Conservation (phyloP, 2,113 vertebrate species). For the Saccopteryx leptura region DNA sequence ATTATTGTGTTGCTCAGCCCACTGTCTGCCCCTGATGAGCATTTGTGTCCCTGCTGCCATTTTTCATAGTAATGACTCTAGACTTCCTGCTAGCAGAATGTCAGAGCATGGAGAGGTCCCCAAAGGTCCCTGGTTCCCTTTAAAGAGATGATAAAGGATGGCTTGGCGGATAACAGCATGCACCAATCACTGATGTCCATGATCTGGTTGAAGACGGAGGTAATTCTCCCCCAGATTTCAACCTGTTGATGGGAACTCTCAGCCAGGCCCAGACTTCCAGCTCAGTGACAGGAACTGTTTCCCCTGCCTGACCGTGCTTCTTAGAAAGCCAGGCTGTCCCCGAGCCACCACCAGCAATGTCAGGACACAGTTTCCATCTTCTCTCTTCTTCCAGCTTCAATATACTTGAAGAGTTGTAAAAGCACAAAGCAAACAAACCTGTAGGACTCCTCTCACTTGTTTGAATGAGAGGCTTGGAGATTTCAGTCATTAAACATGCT, state of each 20-base stretch:
- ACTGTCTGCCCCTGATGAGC: conserved; percentile 27
- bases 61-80: conserved; percentile 70
- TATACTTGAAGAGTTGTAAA: conserved; percentile 46
- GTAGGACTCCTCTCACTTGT: not conserved
- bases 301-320: not conserved
- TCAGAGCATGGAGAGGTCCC: conserved; percentile 57
- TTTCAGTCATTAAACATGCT: conserved; percentile 52
- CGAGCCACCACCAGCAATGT: not conserved
- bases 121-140: conserved; percentile 55
- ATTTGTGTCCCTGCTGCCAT: conserved; percentile 24
- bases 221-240: conserved; percentile 10
- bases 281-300: not conserved
- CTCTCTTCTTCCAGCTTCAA: conserved; percentile 1
- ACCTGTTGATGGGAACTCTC: conserved; percentile 50
- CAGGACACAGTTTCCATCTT: not conserved
- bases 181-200: conserved; percentile 51
- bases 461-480: conserved; percentile 54
- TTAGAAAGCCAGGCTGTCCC: not conserved
- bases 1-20: conserved; percentile 63
- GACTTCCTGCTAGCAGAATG: conserved; percentile 67
- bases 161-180: not conserved
- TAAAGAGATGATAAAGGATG: conserved; percentile 60
- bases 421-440: conserved; percentile 38
- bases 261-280: not conserved
- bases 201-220: conserved; percentile 13